Evolutionary conservation across 2,113 vertebrate species (phyloP).

Genomic region (crab-eating macaque (Macaca fascicularis)): DNA sequence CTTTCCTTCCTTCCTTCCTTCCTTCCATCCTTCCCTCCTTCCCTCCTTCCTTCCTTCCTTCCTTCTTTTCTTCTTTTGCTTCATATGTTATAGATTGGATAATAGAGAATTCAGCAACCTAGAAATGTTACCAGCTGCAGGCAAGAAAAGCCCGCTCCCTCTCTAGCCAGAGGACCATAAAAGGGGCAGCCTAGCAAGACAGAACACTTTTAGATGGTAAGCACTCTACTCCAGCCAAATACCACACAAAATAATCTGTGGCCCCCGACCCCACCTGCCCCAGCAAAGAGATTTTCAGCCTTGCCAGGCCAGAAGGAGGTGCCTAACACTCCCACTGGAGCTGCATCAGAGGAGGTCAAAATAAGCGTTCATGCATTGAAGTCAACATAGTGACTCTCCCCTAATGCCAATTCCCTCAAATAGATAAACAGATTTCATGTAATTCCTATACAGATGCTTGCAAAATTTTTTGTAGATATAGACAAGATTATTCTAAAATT

Average conservation of each 20-base stretch:
- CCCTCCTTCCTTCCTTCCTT: accelerated
- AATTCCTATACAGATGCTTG: not conserved
- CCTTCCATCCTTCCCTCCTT: too few species aligned
- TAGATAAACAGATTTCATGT: not conserved
- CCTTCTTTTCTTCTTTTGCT: not conserved
- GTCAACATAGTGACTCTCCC: not conserved
- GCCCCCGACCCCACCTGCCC: not conserved
- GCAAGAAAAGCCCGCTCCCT: not conserved
- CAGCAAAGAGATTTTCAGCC: not conserved
- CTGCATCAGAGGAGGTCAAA: not conserved
- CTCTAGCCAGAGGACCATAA: not conserved
- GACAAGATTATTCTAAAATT: not conserved
- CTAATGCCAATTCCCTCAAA: not conserved
- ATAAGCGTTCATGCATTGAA: not conserved
- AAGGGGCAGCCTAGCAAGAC: not conserved
- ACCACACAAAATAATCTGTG: not conserved
- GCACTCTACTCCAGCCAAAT: not conserved
- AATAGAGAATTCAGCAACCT: not conserved
- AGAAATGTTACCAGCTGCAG: not conserved
- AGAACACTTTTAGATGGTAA: not conserved
- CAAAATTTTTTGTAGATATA: not conserved
- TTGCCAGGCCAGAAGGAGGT: not conserved
- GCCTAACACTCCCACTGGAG: too few species aligned
- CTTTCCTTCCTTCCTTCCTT: too few species aligned
- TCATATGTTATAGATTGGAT: not conserved